Evolutionary conservation across 2,113 vertebrate species (phyloP).

Genomic region (Campylomormyrus tamandua): DNA sequence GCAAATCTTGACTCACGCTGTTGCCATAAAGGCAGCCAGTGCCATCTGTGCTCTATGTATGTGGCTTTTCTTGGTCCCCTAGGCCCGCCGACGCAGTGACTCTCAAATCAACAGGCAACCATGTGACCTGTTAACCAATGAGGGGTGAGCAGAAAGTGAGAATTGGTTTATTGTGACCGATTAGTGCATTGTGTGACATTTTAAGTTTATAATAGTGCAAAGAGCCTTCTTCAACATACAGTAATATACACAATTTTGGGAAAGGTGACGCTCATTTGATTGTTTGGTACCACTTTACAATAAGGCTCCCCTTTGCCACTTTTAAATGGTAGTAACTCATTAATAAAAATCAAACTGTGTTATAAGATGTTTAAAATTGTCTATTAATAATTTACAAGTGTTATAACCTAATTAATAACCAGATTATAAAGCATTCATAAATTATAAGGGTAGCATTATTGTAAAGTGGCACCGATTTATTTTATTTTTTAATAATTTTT

Average conservation of each 20-base stretch:
- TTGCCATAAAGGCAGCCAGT: conserved; percentile 43
- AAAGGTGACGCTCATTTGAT: neutral
- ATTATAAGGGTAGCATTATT: no score
- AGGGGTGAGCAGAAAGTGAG: conserved; percentile 62
- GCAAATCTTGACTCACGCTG: conserved; percentile 55
- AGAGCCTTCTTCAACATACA: neutral
- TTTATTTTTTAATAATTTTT: neutral
- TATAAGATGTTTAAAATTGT: no score
- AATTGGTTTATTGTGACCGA: neutral
- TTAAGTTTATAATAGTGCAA: neutral
- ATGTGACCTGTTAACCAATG: conserved; percentile 71
- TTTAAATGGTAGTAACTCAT: no score
- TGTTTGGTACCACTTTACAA: no score
- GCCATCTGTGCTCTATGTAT: neutral
- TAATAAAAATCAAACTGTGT: no score
- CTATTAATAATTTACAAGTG: no score
- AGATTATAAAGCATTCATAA: no score
- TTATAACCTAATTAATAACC: no score
- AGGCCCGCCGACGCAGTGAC: conserved; percentile 80
- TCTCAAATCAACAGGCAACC: conserved; percentile 70
- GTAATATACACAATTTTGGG: neutral
- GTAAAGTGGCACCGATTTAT: neutral
- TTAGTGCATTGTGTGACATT: neutral
- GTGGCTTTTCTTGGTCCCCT: conserved; percentile 15
- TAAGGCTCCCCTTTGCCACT: no score